phyloP scores from a whole-genome alignment of 2,797 vertebrate genomes.

The Coreius guichenoti region DNA sequence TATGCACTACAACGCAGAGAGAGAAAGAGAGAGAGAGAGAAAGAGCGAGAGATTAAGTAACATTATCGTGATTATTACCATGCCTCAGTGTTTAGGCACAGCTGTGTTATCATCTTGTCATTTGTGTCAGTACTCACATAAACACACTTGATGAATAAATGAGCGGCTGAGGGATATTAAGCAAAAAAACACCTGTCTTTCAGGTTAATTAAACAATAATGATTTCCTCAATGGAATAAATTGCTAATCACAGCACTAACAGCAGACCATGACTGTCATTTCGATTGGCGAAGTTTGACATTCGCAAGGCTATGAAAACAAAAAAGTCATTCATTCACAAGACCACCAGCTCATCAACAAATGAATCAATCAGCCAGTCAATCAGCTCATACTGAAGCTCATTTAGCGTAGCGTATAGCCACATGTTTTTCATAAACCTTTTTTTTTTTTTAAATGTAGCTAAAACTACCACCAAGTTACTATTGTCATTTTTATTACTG shows the following conservation, averaged over 20 bases:
- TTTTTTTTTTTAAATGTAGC: background rate
- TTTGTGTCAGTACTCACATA: slow-evolving; percentile 63
- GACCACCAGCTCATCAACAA: slow-evolving; percentile 47
- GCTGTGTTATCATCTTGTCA: slow-evolving; percentile 79
- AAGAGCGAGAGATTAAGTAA: slow-evolving; percentile 56
- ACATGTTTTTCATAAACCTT: background rate
- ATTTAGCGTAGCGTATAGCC: background rate
- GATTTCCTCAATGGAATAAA: slow-evolving; percentile 71
- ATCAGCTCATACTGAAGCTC: slow-evolving; percentile 56
- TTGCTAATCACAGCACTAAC: slow-evolving; percentile 68
- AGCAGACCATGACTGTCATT: slow-evolving; percentile 63
- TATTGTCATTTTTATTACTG: background rate
- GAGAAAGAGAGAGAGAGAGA: slow-evolving; percentile 24
- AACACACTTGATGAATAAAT: slow-evolving; percentile 56
- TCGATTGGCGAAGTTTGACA: slow-evolving; percentile 68
- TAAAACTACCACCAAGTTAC: background rate
- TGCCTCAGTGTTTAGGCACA: slow-evolving; percentile 66
- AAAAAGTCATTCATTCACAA: slow-evolving; percentile 66
- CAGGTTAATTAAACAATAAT: slow-evolving; percentile 71
- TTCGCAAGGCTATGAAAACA: slow-evolving; percentile 51
- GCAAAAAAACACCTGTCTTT: slow-evolving; percentile 73
- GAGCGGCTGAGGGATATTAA: slow-evolving; percentile 69
- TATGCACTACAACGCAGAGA: slow-evolving; percentile 54
- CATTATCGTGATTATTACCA: slow-evolving; percentile 68
- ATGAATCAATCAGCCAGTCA: slow-evolving; percentile 45